Evolutionary conservation across 2,113 vertebrate species (phyloP), one percentile per base, ranked within the genome.

Genomic region (Microcebus jonahi): DNA sequence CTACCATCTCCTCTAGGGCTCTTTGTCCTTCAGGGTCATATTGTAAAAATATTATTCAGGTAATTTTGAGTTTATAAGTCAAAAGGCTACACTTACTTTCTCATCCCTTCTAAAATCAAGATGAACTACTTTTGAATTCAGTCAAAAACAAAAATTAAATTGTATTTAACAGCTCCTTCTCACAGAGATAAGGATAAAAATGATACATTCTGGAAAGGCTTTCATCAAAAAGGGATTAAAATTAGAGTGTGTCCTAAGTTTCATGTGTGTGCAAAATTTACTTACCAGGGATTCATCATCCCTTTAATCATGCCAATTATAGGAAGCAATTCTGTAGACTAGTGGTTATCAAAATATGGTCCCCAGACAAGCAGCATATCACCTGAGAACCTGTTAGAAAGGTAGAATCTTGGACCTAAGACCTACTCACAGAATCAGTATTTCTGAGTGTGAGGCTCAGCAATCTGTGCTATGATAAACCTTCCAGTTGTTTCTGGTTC

Each of bases 171-270:
- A 89, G 21, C 21, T 18, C 14, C 55, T 84, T 5, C 17, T 77
- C 82, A 67, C 39, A 91, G n/a, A 96, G 23, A 61, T 45, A 61
- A 81, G 45, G 68, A 71, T 36, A 59, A 87, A 90, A 96, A 14
- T 18, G 13, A 73, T 36, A 48, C 20, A 42, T 90, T 70, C 86
- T 76, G 73, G 59, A 71, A 83, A 87, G 23, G 12, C 5, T 61
- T 94, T 89, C 21, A 70, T 79, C 17, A 70, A 76, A 96, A 88
- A 80, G 27, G 70, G 3, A 48, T 84, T 70, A 82, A 92, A 84
- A 68, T 84, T 48, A 93, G 55, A 84, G 79, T 4, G 1, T 75
- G 23, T 71, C 39, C 14, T 29, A 50, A 63, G 29, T 2, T 42
- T 95, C 21, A 85, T 5, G 77, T 95, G 21, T 15, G 8, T 63